Evolutionary conservation across 2,797 vertebrate species (phyloP), one percentile per base, ranked within the genome.

Genomic region (Danionella dracula): DNA sequence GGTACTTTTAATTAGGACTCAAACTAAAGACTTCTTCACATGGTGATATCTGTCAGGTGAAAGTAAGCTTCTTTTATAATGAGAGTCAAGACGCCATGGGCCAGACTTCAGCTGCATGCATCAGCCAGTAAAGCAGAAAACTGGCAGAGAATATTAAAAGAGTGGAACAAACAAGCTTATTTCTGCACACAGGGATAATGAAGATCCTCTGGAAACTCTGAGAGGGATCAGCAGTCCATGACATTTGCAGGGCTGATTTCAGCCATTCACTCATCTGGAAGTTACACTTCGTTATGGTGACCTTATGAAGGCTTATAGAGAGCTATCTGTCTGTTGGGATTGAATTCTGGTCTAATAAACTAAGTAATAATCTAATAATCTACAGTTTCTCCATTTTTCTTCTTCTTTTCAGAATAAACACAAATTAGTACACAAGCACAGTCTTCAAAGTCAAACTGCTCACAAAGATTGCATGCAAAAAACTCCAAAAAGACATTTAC

Each of bases 221-320:
- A 55, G 42, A 50, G 42, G 44, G 68, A 64, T 70, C 60, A 50
- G 60, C 60, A 62, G 27, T 56, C 57, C 44, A 32, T 62, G 62
- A 70, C 51, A 64, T 45, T 55, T 48, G 32, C 41, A 38, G 46
- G 8, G 41, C 42, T 35, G 41, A 35, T 44, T 53, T 20, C 31
- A 23, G 21, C 35, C 4, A 5, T 66, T 29, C 19, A 49, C 48
- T 49, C 34, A 55, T 29, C 9, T 4, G 29, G n/a, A 49, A 45
- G 50, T 16, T 21, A 32, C 13, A 42, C 34, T 46, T 23, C 40
- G 41, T 4, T n/a, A 34, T 10, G n/a, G 44, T 12, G 1, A 49
- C 34, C 38, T 32, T 10, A 20, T 31, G 12, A 42, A 31, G 38
- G 23, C 27, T 6, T 29, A n/a, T 19, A 38, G 27, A 10, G 4